Percentiles rank a stretch among this genome's conserved stretches.
Evolutionary conservation across 2,797 vertebrate genomes (phyloP).

Genomic region (Gorsachius magnificus): DNA sequence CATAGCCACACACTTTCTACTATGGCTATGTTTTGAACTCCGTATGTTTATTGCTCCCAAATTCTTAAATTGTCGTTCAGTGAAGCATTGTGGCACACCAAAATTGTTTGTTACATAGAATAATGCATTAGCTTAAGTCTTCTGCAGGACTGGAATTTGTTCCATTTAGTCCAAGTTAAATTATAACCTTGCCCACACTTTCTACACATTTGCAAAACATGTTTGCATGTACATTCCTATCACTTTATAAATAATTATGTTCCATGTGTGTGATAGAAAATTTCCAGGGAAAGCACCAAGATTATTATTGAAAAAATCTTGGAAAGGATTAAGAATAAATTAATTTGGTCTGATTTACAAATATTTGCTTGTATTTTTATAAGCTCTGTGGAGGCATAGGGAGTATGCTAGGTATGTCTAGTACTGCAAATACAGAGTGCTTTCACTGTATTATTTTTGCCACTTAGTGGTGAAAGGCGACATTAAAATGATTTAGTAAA

Average conservation of each 20-base stretch:
- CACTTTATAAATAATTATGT: background rate
- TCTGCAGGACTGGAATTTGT: background rate
- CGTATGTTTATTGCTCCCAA: background rate
- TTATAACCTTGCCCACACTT: background rate
- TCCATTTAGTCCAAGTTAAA: background rate
- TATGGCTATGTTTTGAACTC: background rate
- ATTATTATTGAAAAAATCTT: conserved; percentile 8
- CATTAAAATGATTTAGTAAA: conserved; percentile 51
- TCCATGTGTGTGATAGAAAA: background rate
- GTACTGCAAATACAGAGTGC: conserved; percentile 12
- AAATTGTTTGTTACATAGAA: background rate
- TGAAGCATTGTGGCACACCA: background rate
- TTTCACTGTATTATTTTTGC: conserved; percentile 55
- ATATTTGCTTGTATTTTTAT: conserved; percentile 30
- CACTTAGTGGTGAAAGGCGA: conserved; percentile 22
- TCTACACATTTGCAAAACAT: background rate
- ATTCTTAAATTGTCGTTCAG: background rate
- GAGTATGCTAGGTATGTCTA: conserved; percentile 14
- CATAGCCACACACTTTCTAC: background rate
- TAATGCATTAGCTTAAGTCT: background rate
- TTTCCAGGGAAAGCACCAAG: background rate
- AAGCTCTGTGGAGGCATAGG: background rate
- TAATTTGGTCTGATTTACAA: conserved; percentile 23
- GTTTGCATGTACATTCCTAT: background rate
- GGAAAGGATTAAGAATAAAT: background rate